A percentile compares a stretch with the other conserved stretches of the same genome.
phyloP scores from a whole-genome alignment of 2,888 invertebrate genomes.

The Bombyx huttoni region DNA sequence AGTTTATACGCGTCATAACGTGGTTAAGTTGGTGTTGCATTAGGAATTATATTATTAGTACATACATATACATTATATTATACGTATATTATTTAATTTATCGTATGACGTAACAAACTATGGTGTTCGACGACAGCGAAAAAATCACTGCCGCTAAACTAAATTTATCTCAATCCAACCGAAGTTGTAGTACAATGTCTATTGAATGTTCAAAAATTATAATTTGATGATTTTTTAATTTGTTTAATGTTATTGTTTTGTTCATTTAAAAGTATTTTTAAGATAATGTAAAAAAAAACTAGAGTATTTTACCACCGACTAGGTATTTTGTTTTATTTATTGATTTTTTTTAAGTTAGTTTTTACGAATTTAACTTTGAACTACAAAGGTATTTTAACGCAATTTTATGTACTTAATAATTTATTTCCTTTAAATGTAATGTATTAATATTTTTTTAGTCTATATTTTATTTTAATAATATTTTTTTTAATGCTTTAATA shows the following conservation, averaged over 20 bases:
- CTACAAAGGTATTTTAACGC: not conserved
- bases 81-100: not conserved
- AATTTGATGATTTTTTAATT: not conserved
- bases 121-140: not conserved
- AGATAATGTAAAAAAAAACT: not conserved
- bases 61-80: not conserved
- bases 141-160: not conserved
- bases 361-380: not conserved
- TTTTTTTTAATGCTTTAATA: not conserved
- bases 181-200: too few relatives aligned
- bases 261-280: not conserved
- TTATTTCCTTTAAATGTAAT: not conserved
- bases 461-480: not conserved
- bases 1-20: not conserved
- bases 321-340: not conserved
- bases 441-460: not conserved
- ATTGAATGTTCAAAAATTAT: too few relatives aligned
- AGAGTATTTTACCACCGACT: not conserved
- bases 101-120: not conserved
- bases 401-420: slow-evolving; percentile 1
- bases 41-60: not conserved
- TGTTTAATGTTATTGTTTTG: not conserved
- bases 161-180: not conserved
- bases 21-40: not conserved
- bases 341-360: not conserved